These are phyloP conservation scores for Deroptyus accipitrinus DNA, from an alignment of 2,113 vertebrate genomes.

Conservation along the genomic window DNA sequence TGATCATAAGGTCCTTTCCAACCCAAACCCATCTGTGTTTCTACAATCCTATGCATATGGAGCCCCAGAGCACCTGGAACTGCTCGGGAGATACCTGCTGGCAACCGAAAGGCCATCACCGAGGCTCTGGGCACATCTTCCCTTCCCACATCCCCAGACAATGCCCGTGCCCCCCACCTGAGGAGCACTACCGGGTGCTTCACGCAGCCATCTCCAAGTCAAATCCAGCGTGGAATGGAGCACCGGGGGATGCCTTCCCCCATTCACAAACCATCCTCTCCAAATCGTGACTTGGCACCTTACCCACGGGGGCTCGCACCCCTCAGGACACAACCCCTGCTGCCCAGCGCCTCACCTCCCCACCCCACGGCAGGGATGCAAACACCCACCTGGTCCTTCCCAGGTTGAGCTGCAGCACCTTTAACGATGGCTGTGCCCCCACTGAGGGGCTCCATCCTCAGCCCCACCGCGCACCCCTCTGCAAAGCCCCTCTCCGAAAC, in stretches of 20 bases:
- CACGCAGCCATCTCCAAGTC: background rate
- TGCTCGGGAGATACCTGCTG: background rate
- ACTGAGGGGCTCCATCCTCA: background rate
- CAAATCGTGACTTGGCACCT: accelerated
- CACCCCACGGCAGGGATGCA: background rate
- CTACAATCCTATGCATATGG: background rate
- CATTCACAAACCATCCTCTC: background rate
- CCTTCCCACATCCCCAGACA: background rate
- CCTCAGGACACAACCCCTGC: background rate
- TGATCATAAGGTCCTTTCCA: background rate
- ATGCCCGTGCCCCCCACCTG: no score
- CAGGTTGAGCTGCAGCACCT: background rate
- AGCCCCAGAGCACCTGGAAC: background rate
- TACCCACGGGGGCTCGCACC: background rate
- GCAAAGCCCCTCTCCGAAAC: background rate
- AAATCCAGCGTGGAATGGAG: accelerated
- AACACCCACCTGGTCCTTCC: background rate
- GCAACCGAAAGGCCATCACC: background rate
- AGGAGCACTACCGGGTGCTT: background rate
- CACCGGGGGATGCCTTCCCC: no score
- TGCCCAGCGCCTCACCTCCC: background rate
- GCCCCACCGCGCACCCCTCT: accelerated
- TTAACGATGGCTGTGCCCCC: accelerated
- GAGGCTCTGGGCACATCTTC: background rate
- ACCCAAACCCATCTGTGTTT: background rate